Evolutionary conservation across 2,797 vertebrate genomes (phyloP).

Genomic region (Sebastes steindachneri): DNA sequence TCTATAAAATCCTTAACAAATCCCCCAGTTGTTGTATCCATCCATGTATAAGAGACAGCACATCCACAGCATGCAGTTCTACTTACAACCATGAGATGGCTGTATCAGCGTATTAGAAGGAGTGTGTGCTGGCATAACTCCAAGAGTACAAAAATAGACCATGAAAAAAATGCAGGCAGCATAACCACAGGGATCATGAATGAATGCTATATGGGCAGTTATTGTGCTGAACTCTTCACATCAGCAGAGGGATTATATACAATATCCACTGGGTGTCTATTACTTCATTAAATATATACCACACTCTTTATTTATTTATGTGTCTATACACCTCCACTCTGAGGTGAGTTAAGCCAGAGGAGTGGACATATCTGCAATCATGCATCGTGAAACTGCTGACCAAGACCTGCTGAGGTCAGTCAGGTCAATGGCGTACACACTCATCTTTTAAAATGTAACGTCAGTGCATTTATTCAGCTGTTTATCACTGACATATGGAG

Average conservation of each 20-base stretch:
- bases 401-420: neutral
- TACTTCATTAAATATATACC: neutral
- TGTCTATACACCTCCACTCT: neutral
- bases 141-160: slow-evolving; percentile 28
- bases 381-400: slow-evolving; percentile 50
- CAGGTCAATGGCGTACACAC: slow-evolving; percentile 10
- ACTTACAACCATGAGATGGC: slow-evolving; percentile 33
- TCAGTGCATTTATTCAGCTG: slow-evolving; percentile 29
- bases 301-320: neutral
- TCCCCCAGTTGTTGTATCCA: neutral
- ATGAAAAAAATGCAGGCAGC: neutral
- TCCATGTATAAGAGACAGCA: neutral
- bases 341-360: neutral
- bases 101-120: neutral
- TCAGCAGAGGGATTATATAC: neutral
- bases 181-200: slow-evolving; percentile 23
- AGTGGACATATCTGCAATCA: neutral
- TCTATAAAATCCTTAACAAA: neutral
- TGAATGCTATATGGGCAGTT: neutral
- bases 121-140: neutral
- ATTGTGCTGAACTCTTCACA: neutral
- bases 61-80: slow-evolving; percentile 12
- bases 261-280: neutral
- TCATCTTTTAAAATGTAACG: slow-evolving; percentile 41
- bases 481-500: neutral